Conservation (phyloP, 2,113 vertebrate genomes). For the Puntigrus tetrazona region DNA sequence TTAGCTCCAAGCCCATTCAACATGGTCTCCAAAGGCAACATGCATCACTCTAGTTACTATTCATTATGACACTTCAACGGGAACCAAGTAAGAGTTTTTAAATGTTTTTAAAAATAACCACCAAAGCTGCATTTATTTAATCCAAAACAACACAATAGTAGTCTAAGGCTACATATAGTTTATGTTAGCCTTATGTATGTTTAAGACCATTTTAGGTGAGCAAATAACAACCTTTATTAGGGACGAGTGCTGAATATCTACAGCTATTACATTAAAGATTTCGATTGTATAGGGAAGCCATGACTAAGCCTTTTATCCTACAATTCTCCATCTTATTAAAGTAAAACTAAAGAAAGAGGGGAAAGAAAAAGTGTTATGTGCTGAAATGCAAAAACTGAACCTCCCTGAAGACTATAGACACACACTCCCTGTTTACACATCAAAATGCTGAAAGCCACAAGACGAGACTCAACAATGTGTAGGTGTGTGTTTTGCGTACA, state of each 20-base stretch:
- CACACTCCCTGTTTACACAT: constrained; percentile 5
- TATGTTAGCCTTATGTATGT: background rate
- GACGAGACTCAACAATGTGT: background rate
- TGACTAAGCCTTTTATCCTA: constrained; percentile 36
- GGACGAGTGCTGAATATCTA: background rate
- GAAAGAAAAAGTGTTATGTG: background rate
- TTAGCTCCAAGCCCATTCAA: background rate
- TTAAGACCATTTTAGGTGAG: background rate
- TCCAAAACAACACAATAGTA: background rate
- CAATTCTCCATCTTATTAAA: background rate
- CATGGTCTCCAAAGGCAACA: constrained; percentile 11
- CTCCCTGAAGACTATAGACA: background rate
- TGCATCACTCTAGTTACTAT: background rate
- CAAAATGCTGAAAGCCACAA: constrained; percentile 16
- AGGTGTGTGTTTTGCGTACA: constrained; percentile 24
- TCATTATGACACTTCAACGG: background rate
- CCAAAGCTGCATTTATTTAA: background rate
- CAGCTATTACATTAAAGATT: constrained; percentile 11
- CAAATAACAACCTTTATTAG: background rate
- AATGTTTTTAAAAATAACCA: background rate
- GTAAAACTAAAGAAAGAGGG: background rate
- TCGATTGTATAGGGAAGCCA: background rate
- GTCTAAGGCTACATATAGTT: background rate
- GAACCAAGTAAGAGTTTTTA: background rate
- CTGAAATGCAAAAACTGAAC: background rate